A percentile compares a stretch with the other conserved stretches of the same genome.
Conservation (phyloP, 1,140 invertebrate genomes). For the Drosophila takahashii region DNA sequence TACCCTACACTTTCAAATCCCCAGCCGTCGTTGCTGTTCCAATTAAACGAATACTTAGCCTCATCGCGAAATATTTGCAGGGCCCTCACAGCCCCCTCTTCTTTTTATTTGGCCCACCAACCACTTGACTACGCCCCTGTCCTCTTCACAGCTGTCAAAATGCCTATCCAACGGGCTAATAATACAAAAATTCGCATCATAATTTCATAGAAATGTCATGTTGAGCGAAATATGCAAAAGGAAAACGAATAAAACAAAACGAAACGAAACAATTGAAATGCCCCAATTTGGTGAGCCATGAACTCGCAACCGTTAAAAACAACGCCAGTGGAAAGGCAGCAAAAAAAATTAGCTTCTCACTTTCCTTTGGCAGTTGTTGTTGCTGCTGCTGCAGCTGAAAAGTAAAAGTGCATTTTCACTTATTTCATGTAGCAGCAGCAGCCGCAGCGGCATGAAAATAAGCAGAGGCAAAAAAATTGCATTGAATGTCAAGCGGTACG, state of each 20-base stretch:
- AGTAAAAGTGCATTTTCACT: constrained; percentile 85
- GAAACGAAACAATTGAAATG: constrained; percentile 69
- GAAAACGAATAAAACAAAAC: constrained; percentile 4
- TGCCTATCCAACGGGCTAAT: constrained; percentile 63
- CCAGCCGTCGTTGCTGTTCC: constrained; percentile 35
- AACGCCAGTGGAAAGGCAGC: constrained; percentile 65
- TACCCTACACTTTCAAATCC: background rate
- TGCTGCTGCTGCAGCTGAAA: constrained; percentile 58
- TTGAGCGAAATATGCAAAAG: constrained; percentile 52
- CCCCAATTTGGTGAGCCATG: constrained; percentile 79
- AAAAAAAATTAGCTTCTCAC: constrained; percentile 73
- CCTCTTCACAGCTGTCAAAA: constrained; percentile 70
- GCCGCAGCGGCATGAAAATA: constrained; percentile 42
- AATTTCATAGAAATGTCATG: constrained; percentile 66
- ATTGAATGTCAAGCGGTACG: constrained; percentile 80
- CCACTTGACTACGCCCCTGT: constrained; percentile 26
- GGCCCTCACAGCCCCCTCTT: background rate
- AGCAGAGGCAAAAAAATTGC: constrained; percentile 61
- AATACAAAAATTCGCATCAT: constrained; percentile 74
- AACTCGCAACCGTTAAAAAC: constrained; percentile 75
- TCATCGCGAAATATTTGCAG: constrained; percentile 18
- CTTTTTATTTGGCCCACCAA: background rate
- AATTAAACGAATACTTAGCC: constrained; percentile 56
- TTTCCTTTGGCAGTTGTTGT: constrained; percentile 60
- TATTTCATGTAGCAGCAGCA: constrained; percentile 68